Base-by-base conservation (phyloP, 1,140 invertebrate genomes). In the Acromyrmex heyeri region DNA sequence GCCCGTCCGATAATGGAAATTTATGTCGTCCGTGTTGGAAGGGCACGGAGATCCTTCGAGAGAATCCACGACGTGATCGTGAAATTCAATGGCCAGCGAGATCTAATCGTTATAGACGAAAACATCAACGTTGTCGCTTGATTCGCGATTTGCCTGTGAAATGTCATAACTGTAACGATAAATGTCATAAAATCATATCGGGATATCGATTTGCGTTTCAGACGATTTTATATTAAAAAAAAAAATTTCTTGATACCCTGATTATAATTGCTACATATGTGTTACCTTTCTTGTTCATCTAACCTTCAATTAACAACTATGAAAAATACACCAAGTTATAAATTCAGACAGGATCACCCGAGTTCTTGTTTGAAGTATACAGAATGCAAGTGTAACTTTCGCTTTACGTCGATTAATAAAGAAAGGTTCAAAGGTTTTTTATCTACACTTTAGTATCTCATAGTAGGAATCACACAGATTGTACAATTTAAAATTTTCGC, bases 1-100 rank as follows among this genome's bases (percentile, higher is more conserved):
- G 65, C 76, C 16, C 53, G 67, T 85, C 85, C 86, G 88, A 89
- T 91, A 90, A 91, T 88, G 90, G 88, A 90, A 90, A 91, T 91
- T 91, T 91, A 91, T 91, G 90, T 87, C 83, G 65, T 67, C 70
- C 69, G 85, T 62, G 77, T 3, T 55, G 48, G 75, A 44, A 44
- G 38, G 73, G 38, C 64, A 50, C 38, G 18, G 18, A 72, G 67
- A 53, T 55, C 67, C 78, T 38, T 69, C 21, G 38, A 72, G 38
- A 72, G 62, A 50, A 57, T 67, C 61, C 53, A 53, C 48, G 65
- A 62, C 85, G 57, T 65, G 61, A 86, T 76, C 48, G 85, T 89
- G 89, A 82, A 90, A 90, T 89, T 90, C 88, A 90, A 90, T 90
- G 86, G 89, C 55, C 55, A 85, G 61, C 79, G 69, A 89, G 88